These are phyloP conservation scores for Amphiprion percula DNA, from an alignment of 2,113 vertebrate genomes.

Conservation along the genomic window DNA sequence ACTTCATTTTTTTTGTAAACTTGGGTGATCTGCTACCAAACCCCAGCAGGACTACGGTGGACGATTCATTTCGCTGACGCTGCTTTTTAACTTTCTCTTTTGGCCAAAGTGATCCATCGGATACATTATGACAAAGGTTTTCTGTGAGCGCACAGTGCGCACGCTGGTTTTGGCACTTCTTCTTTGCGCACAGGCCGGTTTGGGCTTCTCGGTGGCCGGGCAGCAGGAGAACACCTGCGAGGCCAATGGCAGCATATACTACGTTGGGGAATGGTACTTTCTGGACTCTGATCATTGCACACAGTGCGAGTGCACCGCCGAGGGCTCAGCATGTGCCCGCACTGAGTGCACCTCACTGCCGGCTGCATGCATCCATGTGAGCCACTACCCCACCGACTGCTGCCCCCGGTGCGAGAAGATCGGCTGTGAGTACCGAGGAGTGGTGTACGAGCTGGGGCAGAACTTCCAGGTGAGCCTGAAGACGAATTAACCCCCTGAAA, in stretches of 20 bases:
- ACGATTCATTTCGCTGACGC: neutral
- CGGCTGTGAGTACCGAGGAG: conserved; percentile 88
- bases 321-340: conserved; percentile 83
- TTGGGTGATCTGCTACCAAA: neutral
- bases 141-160: conserved; percentile 30
- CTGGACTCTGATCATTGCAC: conserved; percentile 88
- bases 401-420: conserved; percentile 89
- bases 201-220: conserved; percentile 78
- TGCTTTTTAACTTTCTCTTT: neutral
- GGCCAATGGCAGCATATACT: conserved; percentile 87
- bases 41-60: neutral
- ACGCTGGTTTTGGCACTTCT: conserved; percentile 62
- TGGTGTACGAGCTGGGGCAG: conserved; percentile 86
- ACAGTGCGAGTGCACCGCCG: conserved; percentile 87
- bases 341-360: conserved; percentile 87
- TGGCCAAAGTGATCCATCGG: neutral
- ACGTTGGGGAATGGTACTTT: conserved; percentile 89
- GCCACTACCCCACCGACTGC: conserved; percentile 90
- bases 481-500: too few species aligned
- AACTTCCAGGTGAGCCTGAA: conserved; percentile 84
- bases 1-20: neutral
- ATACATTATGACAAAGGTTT: conserved; percentile 34
- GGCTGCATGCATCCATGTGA: conserved; percentile 88
- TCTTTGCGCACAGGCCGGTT: conserved; percentile 50
- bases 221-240: conserved; percentile 85